Conservation (phyloP, 1,140 invertebrate species). For the Saccostrea echinata region DNA sequence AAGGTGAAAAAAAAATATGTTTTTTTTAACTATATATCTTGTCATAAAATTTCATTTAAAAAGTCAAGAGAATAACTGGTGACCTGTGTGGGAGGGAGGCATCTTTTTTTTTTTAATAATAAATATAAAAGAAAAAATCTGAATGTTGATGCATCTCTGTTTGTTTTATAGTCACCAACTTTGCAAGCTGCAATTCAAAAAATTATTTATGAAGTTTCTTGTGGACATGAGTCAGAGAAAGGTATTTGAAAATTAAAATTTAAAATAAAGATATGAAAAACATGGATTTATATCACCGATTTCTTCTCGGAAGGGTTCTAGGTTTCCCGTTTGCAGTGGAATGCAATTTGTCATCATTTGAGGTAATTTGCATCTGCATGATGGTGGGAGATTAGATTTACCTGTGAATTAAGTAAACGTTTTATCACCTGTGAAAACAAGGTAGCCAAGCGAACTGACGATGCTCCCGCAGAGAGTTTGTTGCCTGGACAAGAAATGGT, state of each 20-base stretch:
- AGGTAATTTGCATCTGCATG: slow-evolving; percentile 32
- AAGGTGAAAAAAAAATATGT: no score
- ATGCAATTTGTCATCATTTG: background rate
- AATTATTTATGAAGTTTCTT: background rate
- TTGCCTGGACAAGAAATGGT: background rate
- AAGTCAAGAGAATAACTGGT: no score
- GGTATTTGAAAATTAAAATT: slow-evolving; percentile 1
- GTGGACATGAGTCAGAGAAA: background rate
- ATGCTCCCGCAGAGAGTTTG: background rate
- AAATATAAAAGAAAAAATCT: no score
- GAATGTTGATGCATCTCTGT: background rate
- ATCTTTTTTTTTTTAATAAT: no score
- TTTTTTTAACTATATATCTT: no score
- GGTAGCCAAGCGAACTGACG: background rate
- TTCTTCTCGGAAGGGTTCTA: background rate
- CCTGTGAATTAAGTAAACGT: background rate
- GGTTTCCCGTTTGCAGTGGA: slow-evolving; percentile 2
- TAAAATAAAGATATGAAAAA: background rate
- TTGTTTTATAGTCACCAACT: background rate
- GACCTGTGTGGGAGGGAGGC: no score
- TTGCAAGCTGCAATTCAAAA: background rate
- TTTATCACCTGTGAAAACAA: slow-evolving; percentile 2
- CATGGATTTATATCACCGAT: background rate
- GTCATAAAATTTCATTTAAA: no score
- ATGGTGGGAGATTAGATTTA: slow-evolving; percentile 20